Evolutionary conservation across 2,888 invertebrate genomes (phyloP).

Genomic region (Sussaba pulchella): DNA sequence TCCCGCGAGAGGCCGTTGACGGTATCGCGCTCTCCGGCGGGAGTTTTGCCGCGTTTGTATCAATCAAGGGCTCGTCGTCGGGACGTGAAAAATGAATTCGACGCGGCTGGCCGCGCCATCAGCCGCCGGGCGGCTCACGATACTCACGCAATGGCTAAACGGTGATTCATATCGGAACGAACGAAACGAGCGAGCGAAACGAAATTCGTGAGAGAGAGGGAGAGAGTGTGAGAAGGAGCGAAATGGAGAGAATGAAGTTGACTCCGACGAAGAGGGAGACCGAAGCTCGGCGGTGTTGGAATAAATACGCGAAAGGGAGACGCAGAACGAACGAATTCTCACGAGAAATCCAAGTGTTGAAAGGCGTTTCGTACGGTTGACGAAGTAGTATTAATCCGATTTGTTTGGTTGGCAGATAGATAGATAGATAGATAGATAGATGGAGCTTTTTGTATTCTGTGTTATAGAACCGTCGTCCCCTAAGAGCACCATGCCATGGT

Average conservation of each 20-base stretch:
- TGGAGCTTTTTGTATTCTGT: too few relatives aligned
- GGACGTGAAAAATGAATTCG: constrained; percentile 80
- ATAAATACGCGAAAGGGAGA: constrained; percentile 43
- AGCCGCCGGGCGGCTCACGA: constrained; percentile 45
- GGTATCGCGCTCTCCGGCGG: constrained; percentile 43
- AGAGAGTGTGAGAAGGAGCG: constrained; percentile 14
- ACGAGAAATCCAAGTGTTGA: constrained; percentile 50
- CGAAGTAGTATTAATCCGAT: constrained; percentile 72
- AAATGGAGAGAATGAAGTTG: too few relatives aligned
- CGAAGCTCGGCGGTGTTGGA: too few relatives aligned
- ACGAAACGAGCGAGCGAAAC: neutral
- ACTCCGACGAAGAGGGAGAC: too few relatives aligned
- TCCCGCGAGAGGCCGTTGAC: constrained; percentile 52
- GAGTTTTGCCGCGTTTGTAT: constrained; percentile 74
- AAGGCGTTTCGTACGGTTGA: constrained; percentile 65
- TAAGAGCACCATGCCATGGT: too few relatives aligned
- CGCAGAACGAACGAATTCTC: constrained; percentile 48
- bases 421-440: too few relatives aligned
- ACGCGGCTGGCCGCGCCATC: constrained; percentile 54
- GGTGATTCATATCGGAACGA: constrained; percentile 73
- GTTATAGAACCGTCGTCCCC: too few relatives aligned
- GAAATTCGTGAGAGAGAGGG: constrained; percentile 11
- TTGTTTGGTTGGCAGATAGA: too few relatives aligned
- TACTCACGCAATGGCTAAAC: constrained; percentile 75
- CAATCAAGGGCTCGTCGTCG: constrained; percentile 71